Base-by-base conservation (phyloP, 2,888 invertebrate genomes). In the Drosophila neoperkinsi region DNA sequence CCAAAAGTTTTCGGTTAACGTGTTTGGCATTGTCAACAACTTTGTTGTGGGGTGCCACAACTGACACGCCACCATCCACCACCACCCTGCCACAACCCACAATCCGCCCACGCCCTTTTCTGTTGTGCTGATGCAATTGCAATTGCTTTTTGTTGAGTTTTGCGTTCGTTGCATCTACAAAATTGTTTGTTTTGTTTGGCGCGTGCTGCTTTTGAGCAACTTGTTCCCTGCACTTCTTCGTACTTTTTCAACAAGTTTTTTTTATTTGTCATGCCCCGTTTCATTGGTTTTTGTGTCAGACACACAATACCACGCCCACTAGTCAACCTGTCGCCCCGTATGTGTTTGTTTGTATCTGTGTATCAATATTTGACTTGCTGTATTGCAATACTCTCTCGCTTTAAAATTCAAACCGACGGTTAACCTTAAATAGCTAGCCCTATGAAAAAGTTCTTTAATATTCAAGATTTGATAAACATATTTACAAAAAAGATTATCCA, bases 21-120 rank as follows among this genome's bases (percentile, higher is more conserved):
- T 85, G 85, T 88, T 85, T 85, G 85, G 88, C 81, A 85, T 85
- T 85, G 85, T 85, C 85, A 85, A 85, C 88, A 85, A 85, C 88
- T 85, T 88, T 88, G 85, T 88, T 85, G 85, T 83, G 85, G 85
- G 85, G 85, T 87, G 74, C 74, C 66, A 77, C 79, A 82, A 77
- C 66, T 57, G 69, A 71, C 81, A 71, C 70, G 63, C 69, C 66
- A 28, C 25, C 43, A 18, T 16, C 11, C 36, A 38, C 34, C 11
- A 16, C 2, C 7, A 7, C 51, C 7, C 46, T 1, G 11, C 51
- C 30, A 34, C 21, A 7, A 18, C 41, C 38, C 38, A 5, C 51
- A 28, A 18, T 21, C 38, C 18, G 2, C 25, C 18, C 16, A 18
- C 53, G 11, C 34, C 55, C 28, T 25, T 25, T 25, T 30, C 36